Evolutionary conservation across 2,113 vertebrate genomes (phyloP), one percentile per base, ranked within the genome.

Genomic region (Girardinichthys multiradiatus): DNA sequence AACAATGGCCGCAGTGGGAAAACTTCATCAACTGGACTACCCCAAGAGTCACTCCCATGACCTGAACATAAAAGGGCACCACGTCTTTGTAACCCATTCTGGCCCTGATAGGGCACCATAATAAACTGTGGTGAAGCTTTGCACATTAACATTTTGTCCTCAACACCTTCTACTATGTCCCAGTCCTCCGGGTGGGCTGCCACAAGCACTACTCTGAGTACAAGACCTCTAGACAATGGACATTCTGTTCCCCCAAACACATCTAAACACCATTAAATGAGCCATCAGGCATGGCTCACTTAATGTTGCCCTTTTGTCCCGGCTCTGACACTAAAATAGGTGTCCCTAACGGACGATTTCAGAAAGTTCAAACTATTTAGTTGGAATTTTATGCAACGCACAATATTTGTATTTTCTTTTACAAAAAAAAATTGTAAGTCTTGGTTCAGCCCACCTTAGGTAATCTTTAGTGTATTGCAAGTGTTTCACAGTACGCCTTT

Each of bases 271-370:
- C 13, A 78, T 19, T 54, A 29, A 70, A 61, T 83, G 74, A 64
- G 76, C 71, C 73, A 76, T 88, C 86, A 85, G 68, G 65, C 66
- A 77, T 21, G 78, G 83, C 74, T 88, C 82, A 85, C 92, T 93
- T 83, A 80, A 80, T 45, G 68, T 1, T 61, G 54, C 61, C 71
- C 76, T 82, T 78, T 81, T 30, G 57, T 78, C 74, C 59, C 1
- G 65, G 68, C 72, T 78, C 68, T 11, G 63, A 89, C 80, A 77
- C 81, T 39, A 15, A 82, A 80, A 45, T 72, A 26, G 82, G 64
- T 19, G 33, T 65, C 29, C 35, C 71, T 58, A 68, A 63, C 6
- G 37, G 69, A 75, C 70, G 39, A 65, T 86, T 68, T 80, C 48
- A 70, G 19, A 54, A 54, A 54, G 2, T 54, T 54, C 2, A 1